phyloP scores from a whole-genome alignment of 1,140 invertebrate genomes.

The Trichonephila inaurata region DNA sequence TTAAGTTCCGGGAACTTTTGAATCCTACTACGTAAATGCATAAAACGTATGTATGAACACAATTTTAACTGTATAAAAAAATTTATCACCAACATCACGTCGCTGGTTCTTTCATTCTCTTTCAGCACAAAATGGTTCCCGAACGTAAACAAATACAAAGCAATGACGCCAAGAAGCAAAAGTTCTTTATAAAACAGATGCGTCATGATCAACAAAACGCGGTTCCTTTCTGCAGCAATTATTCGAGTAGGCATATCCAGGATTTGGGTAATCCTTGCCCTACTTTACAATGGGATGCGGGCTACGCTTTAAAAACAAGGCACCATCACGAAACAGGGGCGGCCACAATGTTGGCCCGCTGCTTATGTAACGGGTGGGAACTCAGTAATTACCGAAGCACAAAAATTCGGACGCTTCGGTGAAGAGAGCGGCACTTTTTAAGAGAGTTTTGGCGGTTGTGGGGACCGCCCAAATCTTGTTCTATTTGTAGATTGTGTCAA shows the following conservation, averaged over 20 bases:
- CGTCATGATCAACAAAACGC: background rate
- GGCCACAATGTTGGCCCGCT: background rate
- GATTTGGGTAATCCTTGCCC: slow-evolving; percentile 39
- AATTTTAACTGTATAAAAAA: too few species aligned
- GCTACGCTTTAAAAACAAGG: slow-evolving; percentile 29
- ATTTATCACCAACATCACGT: too few species aligned
- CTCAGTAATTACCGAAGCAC: background rate
- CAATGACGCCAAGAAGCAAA: background rate
- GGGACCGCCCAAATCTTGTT: background rate
- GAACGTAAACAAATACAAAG: too few species aligned
- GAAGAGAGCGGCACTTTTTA: background rate
- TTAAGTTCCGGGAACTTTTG: too few species aligned
- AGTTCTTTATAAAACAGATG: background rate
- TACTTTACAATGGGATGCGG: background rate
- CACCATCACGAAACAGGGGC: background rate
- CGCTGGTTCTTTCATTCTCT: too few species aligned
- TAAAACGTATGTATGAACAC: too few species aligned
- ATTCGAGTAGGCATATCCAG: background rate
- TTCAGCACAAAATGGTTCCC: too few species aligned
- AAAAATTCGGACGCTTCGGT: background rate
- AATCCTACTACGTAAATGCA: too few species aligned
- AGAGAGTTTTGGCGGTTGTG: background rate
- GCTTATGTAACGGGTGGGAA: background rate
- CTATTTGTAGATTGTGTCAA: slow-evolving; percentile 7
- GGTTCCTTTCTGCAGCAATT: background rate